Evolutionary conservation across 2,888 invertebrate genomes (phyloP).

Genomic region (Dromius quadrimaculatus): DNA sequence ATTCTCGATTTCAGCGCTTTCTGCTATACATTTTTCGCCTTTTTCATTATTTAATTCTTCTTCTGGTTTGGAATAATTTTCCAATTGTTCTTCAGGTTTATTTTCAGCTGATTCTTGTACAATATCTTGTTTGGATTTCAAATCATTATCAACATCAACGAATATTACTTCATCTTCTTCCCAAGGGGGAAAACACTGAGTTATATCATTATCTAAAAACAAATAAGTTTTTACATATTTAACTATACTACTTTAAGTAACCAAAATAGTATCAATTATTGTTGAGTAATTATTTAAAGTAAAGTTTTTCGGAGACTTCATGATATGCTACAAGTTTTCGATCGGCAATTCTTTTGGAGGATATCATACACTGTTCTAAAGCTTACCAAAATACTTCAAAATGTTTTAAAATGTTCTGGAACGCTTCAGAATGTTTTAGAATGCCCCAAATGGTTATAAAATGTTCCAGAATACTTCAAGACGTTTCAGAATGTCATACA

Average conservation of each 20-base stretch:
- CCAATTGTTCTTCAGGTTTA: not conserved
- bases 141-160: slow-evolving; percentile 26
- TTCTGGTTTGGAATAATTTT: not conserved
- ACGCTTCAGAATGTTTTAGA: too few relatives aligned
- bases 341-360: too few relatives aligned
- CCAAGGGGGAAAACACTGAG: slow-evolving; percentile 27
- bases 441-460: too few relatives aligned
- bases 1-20: slow-evolving; percentile 11
- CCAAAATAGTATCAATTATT: not conserved
- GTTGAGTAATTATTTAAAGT: too few relatives aligned
- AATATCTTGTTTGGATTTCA: not conserved
- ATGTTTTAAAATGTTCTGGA: too few relatives aligned
- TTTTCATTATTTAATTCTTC: not conserved
- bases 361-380: too few relatives aligned
- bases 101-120: slow-evolving; percentile 1
- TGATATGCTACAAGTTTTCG: too few relatives aligned
- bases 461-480: too few relatives aligned
- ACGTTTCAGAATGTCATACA: too few relatives aligned
- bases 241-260: not conserved
- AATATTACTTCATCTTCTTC: slow-evolving; percentile 12
- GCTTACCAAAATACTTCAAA: too few relatives aligned
- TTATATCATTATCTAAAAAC: slow-evolving; percentile 34
- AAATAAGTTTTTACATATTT: slow-evolving; percentile 4
- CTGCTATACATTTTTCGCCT: not conserved
- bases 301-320: too few relatives aligned